Evolutionary conservation across 2,113 vertebrate genomes (phyloP), one percentile per base, ranked within the genome.

Genomic region (Aptenodytes forsteri): DNA sequence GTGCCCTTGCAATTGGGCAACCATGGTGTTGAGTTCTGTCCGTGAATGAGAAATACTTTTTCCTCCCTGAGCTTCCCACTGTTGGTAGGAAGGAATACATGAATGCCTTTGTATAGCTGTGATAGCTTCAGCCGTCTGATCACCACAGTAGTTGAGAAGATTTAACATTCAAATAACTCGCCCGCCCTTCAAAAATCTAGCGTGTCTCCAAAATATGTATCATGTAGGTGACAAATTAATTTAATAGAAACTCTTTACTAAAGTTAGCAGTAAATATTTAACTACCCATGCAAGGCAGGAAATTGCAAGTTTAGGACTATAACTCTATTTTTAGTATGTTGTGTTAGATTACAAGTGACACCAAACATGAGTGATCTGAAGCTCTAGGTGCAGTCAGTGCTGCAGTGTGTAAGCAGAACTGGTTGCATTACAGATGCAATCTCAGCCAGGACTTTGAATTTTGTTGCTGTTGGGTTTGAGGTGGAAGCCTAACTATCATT

Each of bases 81-180:
- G 52, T n/a, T 16, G 26, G 40, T 36, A 84, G 34, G 42, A 50
- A 65, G 61, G 49, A 49, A n/a, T 29, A 34, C 7, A 26, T 25
- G 25, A 70, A 34, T 64, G n/a, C 10, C 38, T 65, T 69, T 59
- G 34, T 36, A 10, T 13, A 49, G 58, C 58, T 65, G 46, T 27
- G 46, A 9, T 62, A 44, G 27, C 44, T 79, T 90, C 61, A 94
- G 47, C 25, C 38, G 4, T 61, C 54, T 71, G 44, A 80, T 70
- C 25, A 32, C 59, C 19, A 32, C 42, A 11, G 16, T 5, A 36
- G 22, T 0, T 40, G 65, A 82, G 38, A 80, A 69, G 14, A 72
- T 58, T 52, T 75, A n/a, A 16, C 6, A 36, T 23, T 65, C 26
- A 79, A 38, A 44, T 49, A 46, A 76, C 16, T 83, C 0, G 0